Conservation (phyloP, 2,797 vertebrate species). For the Oceanodroma leucorhoa region DNA sequence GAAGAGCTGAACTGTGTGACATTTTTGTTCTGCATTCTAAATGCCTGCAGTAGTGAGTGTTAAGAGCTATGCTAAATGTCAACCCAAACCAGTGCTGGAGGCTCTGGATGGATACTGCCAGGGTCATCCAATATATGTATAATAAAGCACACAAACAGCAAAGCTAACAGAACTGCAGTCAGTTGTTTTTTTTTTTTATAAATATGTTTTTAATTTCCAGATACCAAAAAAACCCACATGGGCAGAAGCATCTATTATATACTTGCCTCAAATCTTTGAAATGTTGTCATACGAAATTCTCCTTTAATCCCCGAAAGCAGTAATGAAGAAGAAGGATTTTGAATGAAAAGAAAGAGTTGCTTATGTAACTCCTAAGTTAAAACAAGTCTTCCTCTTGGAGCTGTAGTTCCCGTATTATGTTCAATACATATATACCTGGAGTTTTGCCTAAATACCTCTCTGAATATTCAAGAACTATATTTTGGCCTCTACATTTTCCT, state of each 20-base stretch:
- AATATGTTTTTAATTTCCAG: background rate
- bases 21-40: background rate
- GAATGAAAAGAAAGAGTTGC: slow-evolving; percentile 58
- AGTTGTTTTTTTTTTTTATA: background rate
- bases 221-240: background rate
- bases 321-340: slow-evolving; percentile 83
- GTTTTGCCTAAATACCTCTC: background rate
- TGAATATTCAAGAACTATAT: background rate
- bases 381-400: background rate
- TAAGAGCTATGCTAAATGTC: background rate
- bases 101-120: background rate
- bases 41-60: background rate
- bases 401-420: background rate
- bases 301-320: slow-evolving; percentile 92
- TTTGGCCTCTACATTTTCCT: background rate
- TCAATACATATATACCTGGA: background rate
- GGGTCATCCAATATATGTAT: background rate
- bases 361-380: background rate
- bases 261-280: slow-evolving; percentile 99
- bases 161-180: background rate
- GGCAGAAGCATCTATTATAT: slow-evolving; percentile 39
- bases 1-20: background rate
- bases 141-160: background rate
- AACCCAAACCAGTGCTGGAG: background rate
- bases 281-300: slow-evolving; percentile 98